Conservation (phyloP, 2,113 vertebrate species). For the Cervus canadensis region DNA sequence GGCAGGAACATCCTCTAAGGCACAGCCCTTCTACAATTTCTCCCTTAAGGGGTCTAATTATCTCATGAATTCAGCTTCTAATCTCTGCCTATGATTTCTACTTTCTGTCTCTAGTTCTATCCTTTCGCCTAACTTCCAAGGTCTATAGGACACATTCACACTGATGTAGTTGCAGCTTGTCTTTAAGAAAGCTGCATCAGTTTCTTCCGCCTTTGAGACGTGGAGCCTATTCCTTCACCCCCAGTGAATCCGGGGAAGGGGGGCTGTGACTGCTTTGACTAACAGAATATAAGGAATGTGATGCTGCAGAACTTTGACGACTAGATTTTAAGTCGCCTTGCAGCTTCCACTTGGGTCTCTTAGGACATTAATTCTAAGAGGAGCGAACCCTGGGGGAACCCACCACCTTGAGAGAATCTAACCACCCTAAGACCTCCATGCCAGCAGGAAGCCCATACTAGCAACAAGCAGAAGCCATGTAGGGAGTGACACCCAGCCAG, state of each 20-base stretch:
- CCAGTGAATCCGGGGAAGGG: not conserved
- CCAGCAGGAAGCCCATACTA: not conserved
- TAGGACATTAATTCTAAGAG: not conserved
- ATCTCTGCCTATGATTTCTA: not conserved
- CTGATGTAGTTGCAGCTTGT: not conserved
- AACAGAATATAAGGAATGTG: not conserved
- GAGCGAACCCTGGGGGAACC: not conserved
- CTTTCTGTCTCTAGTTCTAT: not conserved
- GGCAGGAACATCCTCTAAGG: not conserved
- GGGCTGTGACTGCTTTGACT: not conserved
- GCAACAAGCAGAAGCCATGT: not conserved
- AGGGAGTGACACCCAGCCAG: not conserved
- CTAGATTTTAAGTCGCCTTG: not conserved
- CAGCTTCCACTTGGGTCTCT: not conserved
- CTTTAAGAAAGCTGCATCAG: not conserved
- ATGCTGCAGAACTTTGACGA: not conserved
- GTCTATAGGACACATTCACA: not conserved
- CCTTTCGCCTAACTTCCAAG: not conserved
- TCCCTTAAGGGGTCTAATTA: not conserved
- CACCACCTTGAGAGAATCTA: not conserved
- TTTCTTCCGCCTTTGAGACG: not conserved
- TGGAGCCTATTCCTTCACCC: not conserved
- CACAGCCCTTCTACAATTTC: not conserved
- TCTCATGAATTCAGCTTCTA: not conserved
- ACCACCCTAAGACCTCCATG: not conserved